Percentiles rank a stretch among this genome's conserved stretches.
phyloP scores from a whole-genome alignment of 2,888 invertebrate species.

The Microctonus brassicae region DNA sequence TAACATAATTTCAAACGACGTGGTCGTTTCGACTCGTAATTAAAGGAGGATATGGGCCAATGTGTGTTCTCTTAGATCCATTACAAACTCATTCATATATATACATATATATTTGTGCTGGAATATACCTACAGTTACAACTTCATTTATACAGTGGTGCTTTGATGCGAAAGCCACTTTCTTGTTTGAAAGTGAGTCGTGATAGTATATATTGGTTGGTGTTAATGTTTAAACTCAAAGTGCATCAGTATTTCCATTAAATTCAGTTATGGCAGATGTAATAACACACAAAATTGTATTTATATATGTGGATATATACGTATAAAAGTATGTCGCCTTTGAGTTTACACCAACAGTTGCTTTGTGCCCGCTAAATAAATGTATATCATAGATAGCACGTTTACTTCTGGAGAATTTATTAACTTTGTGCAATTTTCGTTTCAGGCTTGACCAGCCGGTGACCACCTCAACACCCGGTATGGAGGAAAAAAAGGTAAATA shows the following conservation, averaged over 20 bases:
- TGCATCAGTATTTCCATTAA: neutral
- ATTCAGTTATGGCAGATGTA: neutral
- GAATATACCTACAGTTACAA: neutral
- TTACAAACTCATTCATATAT: neutral
- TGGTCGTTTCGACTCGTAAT: neutral
- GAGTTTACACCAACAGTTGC: neutral
- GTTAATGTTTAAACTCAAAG: neutral
- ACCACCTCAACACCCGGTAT: constrained; percentile 75
- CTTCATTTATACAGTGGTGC: neutral
- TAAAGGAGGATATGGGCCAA: neutral
- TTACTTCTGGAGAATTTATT: neutral
- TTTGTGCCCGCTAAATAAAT: neutral
- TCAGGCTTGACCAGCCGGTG: constrained; percentile 81
- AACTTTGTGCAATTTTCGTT: constrained; percentile 47
- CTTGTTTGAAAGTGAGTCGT: neutral
- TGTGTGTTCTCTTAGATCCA: neutral
- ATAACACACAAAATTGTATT: neutral
- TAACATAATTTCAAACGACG: neutral
- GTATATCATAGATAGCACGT: too few species aligned
- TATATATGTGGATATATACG: neutral
- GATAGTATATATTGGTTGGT: neutral
- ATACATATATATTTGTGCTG: neutral
- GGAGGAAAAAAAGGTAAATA: constrained; percentile 76
- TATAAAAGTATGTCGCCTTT: neutral
- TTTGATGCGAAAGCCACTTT: neutral